Evolutionary conservation across 2,797 vertebrate genomes (phyloP).

Genomic region (Tokudaia muenninki): DNA sequence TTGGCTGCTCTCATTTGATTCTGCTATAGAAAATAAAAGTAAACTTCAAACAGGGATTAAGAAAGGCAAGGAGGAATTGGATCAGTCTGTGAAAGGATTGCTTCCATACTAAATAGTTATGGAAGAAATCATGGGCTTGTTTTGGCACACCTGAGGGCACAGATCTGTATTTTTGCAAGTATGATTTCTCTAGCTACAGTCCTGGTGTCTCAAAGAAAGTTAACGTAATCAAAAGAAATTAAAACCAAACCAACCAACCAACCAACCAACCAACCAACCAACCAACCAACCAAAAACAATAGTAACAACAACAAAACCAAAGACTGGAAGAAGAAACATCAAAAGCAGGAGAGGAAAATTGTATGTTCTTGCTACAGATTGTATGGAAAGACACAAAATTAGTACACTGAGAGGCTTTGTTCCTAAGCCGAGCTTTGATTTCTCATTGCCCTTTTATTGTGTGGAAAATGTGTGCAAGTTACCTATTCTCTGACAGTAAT

Average conservation of each 20-base stretch:
- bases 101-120: neutral
- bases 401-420: neutral
- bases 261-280: too few species aligned
- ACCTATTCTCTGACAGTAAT: neutral
- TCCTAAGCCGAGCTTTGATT: neutral
- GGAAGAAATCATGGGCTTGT: neutral
- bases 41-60: neutral
- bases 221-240: neutral
- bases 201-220: neutral
- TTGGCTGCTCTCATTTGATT: neutral
- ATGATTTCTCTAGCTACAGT: neutral
- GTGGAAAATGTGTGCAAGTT: neutral
- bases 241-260: neutral
- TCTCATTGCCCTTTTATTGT: neutral
- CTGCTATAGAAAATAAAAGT: neutral
- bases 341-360: neutral
- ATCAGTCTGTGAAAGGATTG: neutral
- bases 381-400: neutral
- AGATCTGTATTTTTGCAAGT: constrained; percentile 1
- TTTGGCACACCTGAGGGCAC: neutral
- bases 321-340: neutral
- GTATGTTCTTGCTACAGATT: neutral
- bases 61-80: neutral
- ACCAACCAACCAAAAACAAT: too few species aligned
- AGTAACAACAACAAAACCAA: too few species aligned